A percentile compares a stretch with the other conserved stretches of the same genome.
These are phyloP conservation scores for Thermophis baileyi DNA, from an alignment of 2,113 vertebrate species.

Conservation along the genomic window DNA sequence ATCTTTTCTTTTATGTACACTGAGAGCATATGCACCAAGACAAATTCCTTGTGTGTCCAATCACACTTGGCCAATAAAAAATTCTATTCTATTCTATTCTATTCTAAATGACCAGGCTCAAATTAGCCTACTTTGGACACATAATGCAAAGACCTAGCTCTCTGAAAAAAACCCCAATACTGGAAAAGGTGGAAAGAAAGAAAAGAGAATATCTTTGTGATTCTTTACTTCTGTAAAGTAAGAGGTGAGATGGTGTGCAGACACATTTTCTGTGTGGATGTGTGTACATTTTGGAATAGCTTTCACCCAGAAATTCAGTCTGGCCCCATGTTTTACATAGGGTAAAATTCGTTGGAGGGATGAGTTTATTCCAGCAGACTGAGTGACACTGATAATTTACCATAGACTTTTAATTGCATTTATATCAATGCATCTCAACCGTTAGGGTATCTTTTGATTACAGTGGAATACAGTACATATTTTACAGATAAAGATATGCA, in stretches of 20 bases:
- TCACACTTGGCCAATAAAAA: too few species aligned
- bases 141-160: neutral
- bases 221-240: neutral
- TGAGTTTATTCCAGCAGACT: neutral
- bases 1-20: too few species aligned
- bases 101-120: neutral
- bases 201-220: neutral
- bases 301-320: neutral
- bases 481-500: neutral
- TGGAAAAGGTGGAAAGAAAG: neutral
- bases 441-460: neutral
- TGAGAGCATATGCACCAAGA: too few species aligned
- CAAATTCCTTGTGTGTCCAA: too few species aligned
- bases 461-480: neutral
- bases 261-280: neutral
- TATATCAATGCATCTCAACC: neutral
- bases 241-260: neutral
- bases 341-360: neutral
- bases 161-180: neutral
- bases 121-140: neutral
- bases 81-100: too few species aligned
- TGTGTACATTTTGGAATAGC: neutral
- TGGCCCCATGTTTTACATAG: neutral
- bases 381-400: neutral
- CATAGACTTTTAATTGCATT: neutral